Conservation (phyloP, 2,113 vertebrate genomes). For the Choloepus hoffmanni region DNA sequence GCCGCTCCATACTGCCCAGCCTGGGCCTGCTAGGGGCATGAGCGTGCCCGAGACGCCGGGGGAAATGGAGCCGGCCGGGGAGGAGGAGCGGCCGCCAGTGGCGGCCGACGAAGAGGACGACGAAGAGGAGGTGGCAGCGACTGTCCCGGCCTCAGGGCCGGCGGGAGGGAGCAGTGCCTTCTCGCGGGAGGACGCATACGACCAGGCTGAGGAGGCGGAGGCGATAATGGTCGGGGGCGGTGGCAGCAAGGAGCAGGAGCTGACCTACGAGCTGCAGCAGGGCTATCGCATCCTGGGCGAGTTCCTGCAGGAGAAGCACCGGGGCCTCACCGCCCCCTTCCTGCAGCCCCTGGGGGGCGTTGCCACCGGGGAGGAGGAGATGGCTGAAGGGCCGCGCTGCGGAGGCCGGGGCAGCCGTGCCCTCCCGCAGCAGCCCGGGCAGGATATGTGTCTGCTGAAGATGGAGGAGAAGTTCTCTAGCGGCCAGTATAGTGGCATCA, state of each 20-base stretch:
- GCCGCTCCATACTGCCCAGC: not conserved
- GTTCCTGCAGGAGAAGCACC: conserved; percentile 94
- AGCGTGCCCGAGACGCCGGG: conserved; percentile 72
- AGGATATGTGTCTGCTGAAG: conserved; percentile 90
- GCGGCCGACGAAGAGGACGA: conserved; percentile 10
- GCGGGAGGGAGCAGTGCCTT: conserved; percentile 42
- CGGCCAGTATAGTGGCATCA: conserved; percentile 92
- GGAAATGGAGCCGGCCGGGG: conserved; percentile 74
- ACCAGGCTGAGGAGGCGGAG: conserved; percentile 32
- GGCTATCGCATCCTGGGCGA: conserved; percentile 93
- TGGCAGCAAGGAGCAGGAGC: conserved; percentile 84
- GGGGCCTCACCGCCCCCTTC: conserved; percentile 91
- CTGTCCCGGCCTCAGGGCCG: conserved; percentile 29
- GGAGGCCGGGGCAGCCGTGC: conserved; percentile 13
- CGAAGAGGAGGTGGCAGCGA: not conserved
- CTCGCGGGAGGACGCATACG: conserved; percentile 64
- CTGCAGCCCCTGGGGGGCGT: conserved; percentile 85
- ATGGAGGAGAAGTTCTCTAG: conserved; percentile 95
- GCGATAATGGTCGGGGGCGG: conserved; percentile 72
- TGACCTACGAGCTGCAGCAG: conserved; percentile 94
- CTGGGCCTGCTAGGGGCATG: conserved; percentile 66
- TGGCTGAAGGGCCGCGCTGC: conserved; percentile 50
- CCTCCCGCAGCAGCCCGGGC: not conserved
- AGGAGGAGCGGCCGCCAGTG: conserved; percentile 61
- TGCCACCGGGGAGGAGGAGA: conserved; percentile 61